Base-by-base conservation (phyloP, 2,797 vertebrate genomes). In the Lacerta viridis region DNA sequence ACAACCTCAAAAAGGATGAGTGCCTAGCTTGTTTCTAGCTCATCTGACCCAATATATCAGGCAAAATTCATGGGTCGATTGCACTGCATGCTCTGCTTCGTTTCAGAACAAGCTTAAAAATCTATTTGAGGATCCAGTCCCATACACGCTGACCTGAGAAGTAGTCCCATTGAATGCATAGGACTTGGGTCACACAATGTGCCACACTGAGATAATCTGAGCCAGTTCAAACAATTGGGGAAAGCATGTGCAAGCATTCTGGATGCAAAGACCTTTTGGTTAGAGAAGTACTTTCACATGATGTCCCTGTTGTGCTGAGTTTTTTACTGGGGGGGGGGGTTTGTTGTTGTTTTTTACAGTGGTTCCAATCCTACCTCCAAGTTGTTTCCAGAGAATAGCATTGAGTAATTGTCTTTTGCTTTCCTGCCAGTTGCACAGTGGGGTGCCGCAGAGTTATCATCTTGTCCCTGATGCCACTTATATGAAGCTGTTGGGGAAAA, bases 131-230 rank as follows among this genome's bases (percentile, higher is more conserved):
- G 50, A 55, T 55, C 50, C 50, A 55, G 50, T 4, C 50, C 50
- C 13, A 15, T 55, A 15, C 50, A 89, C 41, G 23, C 91, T 10
- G 43, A 86, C 92, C 50, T 55, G 50, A 55, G 13, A 55, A 55
- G 13, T 55, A 55, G 50, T 55, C 50, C 50, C 3, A 55, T 15
- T 55, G 50, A 55, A 55, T 55, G 50, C 50, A 55, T 15, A 55
- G 13, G 50, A 86, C 87, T 93, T 33, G 85, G 59, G 88, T 33
- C 33, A 91, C 86, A 80, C 41, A 75, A 15, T 85, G 68, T 75
- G 39, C 85, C 78, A 91, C 72, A 84, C 43, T 18, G 3, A 89
- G 85, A 46, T n/a, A 87, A 80, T 79, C 82, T 82, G 69, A 90
- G 90, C 75, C 71, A 46, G 50, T 89, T 66, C 55, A 82, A 72